Percentiles rank a stretch among this genome's conserved stretches.
Evolutionary conservation across 2,797 vertebrate species (phyloP).

Genomic region (Micromesistius poutassou): DNA sequence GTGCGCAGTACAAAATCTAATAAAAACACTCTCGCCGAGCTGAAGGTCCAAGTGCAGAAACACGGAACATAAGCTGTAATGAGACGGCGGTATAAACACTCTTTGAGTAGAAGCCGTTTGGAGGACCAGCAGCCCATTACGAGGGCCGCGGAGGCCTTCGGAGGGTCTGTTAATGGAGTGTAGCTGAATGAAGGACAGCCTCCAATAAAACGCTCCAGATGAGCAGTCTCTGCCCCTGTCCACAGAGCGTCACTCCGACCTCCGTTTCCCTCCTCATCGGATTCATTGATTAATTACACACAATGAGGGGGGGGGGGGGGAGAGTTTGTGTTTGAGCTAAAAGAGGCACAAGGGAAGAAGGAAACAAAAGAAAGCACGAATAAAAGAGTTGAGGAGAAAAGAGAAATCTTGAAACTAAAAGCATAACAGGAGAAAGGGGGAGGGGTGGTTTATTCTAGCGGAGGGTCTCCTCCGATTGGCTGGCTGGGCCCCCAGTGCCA

Average conservation of each 20-base stretch:
- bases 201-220: neutral
- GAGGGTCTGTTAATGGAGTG: neutral
- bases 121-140: neutral
- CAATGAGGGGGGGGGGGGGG: constrained; percentile 13
- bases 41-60: constrained; percentile 4
- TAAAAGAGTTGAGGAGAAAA: constrained; percentile 3
- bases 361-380: neutral
- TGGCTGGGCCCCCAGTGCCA: constrained; percentile 40
- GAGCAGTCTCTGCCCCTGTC: neutral
- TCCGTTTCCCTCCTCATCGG: constrained; percentile 34
- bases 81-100: neutral
- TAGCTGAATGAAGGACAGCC: neutral
- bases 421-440: constrained; percentile 8
- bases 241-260: neutral
- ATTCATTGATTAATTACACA: constrained; percentile 65
- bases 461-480: constrained; percentile 36
- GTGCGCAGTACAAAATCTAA: neutral
- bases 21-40: neutral
- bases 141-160: neutral
- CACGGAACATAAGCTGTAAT: neutral
- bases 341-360: constrained; percentile 14
- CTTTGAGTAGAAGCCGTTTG: neutral
- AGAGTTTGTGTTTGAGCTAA: neutral
- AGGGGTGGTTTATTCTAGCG: constrained; percentile 19
- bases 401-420: constrained; percentile 18